Evolutionary conservation across 2,113 vertebrate species (phyloP).

Genomic region (Boulengeromyrus knoepffleri): DNA sequence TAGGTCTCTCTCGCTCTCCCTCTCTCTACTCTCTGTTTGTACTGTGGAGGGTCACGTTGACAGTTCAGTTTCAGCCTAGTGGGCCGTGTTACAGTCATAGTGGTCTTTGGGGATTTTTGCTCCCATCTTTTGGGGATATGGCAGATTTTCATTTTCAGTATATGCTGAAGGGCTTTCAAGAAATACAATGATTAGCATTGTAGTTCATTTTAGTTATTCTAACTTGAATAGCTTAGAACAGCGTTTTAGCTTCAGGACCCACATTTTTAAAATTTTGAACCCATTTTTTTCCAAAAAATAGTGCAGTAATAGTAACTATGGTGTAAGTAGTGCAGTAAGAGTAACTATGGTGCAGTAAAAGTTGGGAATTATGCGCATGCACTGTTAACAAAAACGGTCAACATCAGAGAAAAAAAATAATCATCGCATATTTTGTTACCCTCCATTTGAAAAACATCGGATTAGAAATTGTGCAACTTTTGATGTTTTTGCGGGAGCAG

Average conservation of each 20-base stretch:
- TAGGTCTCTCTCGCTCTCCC: constrained; percentile 30
- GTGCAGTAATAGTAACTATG: neutral
- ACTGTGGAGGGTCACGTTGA: constrained; percentile 37
- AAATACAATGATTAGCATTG: neutral
- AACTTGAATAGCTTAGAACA: neutral
- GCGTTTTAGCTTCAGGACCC: neutral
- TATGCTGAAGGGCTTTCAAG: neutral
- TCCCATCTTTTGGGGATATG: neutral
- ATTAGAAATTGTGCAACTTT: neutral
- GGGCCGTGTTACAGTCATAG: neutral
- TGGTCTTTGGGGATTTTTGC: neutral
- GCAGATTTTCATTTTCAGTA: neutral
- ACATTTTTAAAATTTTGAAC: neutral
- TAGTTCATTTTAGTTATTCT: neutral
- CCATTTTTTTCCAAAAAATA: neutral
- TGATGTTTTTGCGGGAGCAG: neutral
- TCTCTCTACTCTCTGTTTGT: constrained; percentile 51
- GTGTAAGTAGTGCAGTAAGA: neutral
- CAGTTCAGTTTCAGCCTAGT: neutral
- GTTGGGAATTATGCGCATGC: neutral
- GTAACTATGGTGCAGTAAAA: neutral
- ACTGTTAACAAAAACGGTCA: neutral
- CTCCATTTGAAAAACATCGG: neutral
- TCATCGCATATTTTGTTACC: neutral
- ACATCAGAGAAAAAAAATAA: neutral